Evolutionary conservation across 2,113 vertebrate species (phyloP), one percentile per base, ranked within the genome.

Genomic region (Oncorhynchus masou): DNA sequence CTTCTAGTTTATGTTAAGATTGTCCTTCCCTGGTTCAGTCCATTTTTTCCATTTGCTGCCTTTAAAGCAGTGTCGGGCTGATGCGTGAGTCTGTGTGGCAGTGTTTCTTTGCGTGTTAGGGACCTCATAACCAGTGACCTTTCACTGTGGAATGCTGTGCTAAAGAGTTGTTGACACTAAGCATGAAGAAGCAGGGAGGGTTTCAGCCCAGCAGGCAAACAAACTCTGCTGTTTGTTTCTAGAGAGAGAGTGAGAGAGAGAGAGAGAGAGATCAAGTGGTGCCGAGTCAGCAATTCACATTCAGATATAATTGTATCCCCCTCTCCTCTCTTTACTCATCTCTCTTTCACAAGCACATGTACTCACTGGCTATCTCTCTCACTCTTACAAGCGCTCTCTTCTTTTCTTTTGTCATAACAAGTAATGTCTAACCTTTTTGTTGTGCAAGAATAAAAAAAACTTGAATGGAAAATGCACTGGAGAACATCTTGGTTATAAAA

Each of bases 201-300:
- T 79, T 49, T 66, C 31, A 72, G 72, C 85, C 75, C 0, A 20
- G 68, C 78, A n/a, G 80, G 74, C 31, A 73, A 81, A 76, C 8
- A 11, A 11, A 74, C 70, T 4, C 75, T 51, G 12, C 51, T 86
- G 73, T 84, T 89, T 88, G 85, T 83, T 51, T 82, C 20, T 5
- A 15, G 51, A 5, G n/a, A n/a, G n/a, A n/a, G n/a, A n/a, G n/a
- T 1, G 39, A 45, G 39, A 45, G 39, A 39, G 39, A 39, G 39
- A 9, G 39, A 45, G 34, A 39, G 34, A 8, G 34, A 39, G 31
- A 84, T 65, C 87, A 60, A 74, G 15, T 15, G 67, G 75, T 81
- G 59, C 31, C 81, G 79, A 84, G 69, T 89, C 73, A 74, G 62
- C 39, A 20, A 67, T 29, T 20, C 22, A 27, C 64, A 13, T 51